Evolutionary conservation across 2,113 vertebrate genomes (phyloP), one percentile per base, ranked within the genome.

Genomic region (Enhydra lutris): DNA sequence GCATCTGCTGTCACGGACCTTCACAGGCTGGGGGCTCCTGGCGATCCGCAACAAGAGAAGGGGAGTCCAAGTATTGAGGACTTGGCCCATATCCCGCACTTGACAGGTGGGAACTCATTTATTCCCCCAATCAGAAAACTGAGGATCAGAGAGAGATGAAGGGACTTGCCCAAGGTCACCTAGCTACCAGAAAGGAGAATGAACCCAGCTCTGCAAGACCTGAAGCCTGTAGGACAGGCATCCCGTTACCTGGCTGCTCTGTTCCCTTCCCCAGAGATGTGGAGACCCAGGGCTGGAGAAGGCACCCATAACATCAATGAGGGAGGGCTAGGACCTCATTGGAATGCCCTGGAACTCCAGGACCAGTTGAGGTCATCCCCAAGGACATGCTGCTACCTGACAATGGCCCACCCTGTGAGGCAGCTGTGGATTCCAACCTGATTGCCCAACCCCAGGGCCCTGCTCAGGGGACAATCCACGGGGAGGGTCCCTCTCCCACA

Each of bases 11-110:
- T 47, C 59, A 24, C 15, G 11, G 36, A 73, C 31, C 50, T 50
- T 36, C 26, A 0, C 0, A 6, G 69, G n/a, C 39, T 2, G 18
- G 0, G 9, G 73, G 24, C 50, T 36, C 61, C 85, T 4, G 67
- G 71, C 31, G 39, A 39, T 59, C 13, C 12, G 42, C 29, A 84
- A 23, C 15, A 10, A 81, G 29, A 94, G 36, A 36, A 31, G 1
- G 7, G 8, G 29, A 7, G 0, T 39, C 89, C 3, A 0, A 3
- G 4, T 2, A 3, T 31, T 2, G 31, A 78, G 67, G 20, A 50
- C 29, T 39, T 24, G 24, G 78, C 69, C 11, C 0, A 2, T 52
- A 8, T 26, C 55, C n/a, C 1, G 1, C 29, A 59, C 24, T 6
- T 11, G 61, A 36, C 52, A 65, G 31, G 24, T 1, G 1, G 9